These are phyloP conservation scores for Seriola quinqueradiata DNA, from an alignment of 2,113 vertebrate species.

Conservation along the genomic window DNA sequence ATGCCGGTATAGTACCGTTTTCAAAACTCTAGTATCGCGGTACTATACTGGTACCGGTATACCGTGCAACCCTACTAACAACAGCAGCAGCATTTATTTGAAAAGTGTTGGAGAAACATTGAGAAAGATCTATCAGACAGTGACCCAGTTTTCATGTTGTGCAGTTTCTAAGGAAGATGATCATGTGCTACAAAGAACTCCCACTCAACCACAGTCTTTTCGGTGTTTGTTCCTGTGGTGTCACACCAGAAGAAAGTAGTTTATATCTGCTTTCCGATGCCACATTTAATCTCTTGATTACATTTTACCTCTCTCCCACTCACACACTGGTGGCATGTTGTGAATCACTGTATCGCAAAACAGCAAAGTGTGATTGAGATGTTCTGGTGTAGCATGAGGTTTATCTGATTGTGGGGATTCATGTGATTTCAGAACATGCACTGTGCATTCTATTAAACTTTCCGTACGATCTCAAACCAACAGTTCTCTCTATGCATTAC, in stretches of 20 bases:
- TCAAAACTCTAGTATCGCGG: too few species aligned
- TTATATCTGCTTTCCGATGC: background rate
- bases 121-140: background rate
- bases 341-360: too few species aligned
- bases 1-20: too few species aligned
- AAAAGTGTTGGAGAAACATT: background rate
- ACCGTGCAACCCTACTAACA: too few species aligned
- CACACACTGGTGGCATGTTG: background rate
- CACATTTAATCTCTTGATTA: background rate
- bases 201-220: background rate
- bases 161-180: constrained; percentile 2
- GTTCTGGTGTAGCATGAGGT: constrained; percentile 3
- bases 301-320: background rate
- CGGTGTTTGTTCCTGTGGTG: background rate
- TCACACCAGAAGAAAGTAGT: background rate
- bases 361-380: background rate
- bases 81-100: background rate
- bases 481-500: too few species aligned
- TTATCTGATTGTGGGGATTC: background rate
- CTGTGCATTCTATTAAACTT: background rate
- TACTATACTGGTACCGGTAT: too few species aligned
- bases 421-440: background rate
- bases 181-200: background rate
- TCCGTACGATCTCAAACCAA: background rate
- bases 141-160: constrained; percentile 17